phyloP scores from a whole-genome alignment of 2,113 vertebrate species.

The Plotosus lineatus region DNA sequence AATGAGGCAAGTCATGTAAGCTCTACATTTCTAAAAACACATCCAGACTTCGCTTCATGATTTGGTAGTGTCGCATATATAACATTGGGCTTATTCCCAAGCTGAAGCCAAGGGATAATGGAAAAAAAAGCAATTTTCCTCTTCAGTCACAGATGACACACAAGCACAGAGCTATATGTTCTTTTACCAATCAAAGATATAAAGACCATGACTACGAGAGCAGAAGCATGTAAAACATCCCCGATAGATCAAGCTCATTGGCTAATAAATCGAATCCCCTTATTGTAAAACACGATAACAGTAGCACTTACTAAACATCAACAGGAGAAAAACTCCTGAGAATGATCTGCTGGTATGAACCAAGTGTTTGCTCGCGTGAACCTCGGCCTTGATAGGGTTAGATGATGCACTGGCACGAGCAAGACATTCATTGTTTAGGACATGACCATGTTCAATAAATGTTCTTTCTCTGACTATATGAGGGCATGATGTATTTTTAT shows the following conservation, averaged over 20 bases:
- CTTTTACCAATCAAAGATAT: not conserved
- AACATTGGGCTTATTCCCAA: not conserved
- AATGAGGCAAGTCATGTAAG: constrained; percentile 19
- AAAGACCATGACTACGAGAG: not conserved
- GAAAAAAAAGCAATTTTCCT: constrained; percentile 26
- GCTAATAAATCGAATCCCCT: too few relatives aligned
- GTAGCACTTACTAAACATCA: not conserved
- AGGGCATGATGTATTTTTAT: not conserved
- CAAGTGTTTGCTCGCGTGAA: not conserved
- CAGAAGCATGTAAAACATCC: too few relatives aligned
- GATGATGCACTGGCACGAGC: not conserved
- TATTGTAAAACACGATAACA: too few relatives aligned
- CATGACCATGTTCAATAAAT: not conserved
- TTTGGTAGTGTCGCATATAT: not conserved
- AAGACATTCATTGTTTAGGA: not conserved
- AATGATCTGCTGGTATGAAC: not conserved
- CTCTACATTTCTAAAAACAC: constrained; percentile 13
- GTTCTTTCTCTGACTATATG: not conserved
- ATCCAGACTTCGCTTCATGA: not conserved
- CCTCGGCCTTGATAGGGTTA: not conserved
- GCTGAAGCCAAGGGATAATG: not conserved
- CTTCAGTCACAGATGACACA: constrained; percentile 17
- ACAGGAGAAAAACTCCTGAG: not conserved
- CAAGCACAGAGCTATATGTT: not conserved
- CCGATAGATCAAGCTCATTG: too few relatives aligned